These are phyloP conservation scores for Lapara coniferarum DNA, from an alignment of 2,888 invertebrate genomes.

Conservation along the genomic window DNA sequence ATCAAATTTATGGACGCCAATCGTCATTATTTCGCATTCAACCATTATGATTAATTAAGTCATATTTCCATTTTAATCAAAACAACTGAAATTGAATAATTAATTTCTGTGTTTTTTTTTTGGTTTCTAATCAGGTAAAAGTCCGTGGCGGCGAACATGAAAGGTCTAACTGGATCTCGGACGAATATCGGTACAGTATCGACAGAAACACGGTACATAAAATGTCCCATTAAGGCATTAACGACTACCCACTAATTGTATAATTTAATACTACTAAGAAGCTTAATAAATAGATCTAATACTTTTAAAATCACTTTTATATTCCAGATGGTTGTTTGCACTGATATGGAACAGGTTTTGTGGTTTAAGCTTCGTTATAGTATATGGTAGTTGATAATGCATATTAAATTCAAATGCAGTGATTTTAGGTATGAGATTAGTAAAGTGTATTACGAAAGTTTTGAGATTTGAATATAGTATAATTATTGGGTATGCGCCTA, in stretches of 20 bases:
- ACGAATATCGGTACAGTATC: constrained; percentile 34
- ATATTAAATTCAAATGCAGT: neutral
- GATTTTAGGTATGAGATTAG: neutral
- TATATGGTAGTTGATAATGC: constrained; percentile 1
- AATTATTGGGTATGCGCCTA: neutral
- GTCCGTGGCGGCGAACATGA: constrained; percentile 45
- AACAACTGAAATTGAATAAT: constrained; percentile 37
- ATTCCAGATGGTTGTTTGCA: constrained; percentile 10
- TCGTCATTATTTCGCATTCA: constrained; percentile 29
- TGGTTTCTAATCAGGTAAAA: constrained; percentile 60
- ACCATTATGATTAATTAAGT: constrained; percentile 28
- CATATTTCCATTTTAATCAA: constrained; percentile 60
- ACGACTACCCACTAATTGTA: constrained; percentile 38
- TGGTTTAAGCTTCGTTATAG: neutral
- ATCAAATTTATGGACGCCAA: constrained; percentile 25
- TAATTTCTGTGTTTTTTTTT: constrained; percentile 40
- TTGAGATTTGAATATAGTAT: too few relatives aligned
- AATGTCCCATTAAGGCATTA: constrained; percentile 41
- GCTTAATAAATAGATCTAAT: constrained; percentile 26
- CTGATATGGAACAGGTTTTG: neutral
- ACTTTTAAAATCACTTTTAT: constrained; percentile 17
- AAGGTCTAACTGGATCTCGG: constrained; percentile 8
- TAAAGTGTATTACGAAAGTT: neutral
- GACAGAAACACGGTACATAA: constrained; percentile 37
- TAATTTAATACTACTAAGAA: constrained; percentile 34